Base-by-base conservation (phyloP, 2,797 vertebrate genomes). In the Falco biarmicus region DNA sequence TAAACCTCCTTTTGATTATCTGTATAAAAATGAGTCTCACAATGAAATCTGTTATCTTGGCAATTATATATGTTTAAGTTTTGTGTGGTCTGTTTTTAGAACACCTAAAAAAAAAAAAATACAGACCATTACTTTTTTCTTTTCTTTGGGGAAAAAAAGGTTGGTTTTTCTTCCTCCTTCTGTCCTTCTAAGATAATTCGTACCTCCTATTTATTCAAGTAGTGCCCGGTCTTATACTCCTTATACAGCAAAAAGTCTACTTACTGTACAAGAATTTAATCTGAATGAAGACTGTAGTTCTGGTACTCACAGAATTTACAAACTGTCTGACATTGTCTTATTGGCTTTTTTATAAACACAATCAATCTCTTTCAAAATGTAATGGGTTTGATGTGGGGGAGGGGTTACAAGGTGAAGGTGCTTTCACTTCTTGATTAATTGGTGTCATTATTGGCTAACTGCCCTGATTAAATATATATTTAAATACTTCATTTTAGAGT, bases 381-480 rank as follows among this genome's bases (percentile, higher is more conserved):
- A 97, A 96, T 97, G 87, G 51, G 50, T 87, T 95, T 95, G 59
- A 26, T 88, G 24, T 95, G 83, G 85, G 65, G 90, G 79, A 95
- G 48, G 85, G 73, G 60, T 97, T 94, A 66, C 83, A 96, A 97
- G 92, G 96, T 97, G 97, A 97, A 93, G 95, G 68, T 94, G 56
- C 94, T 97, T 98, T 96, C 51, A 79, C 26, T 96, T 87, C 85
- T 91, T 98, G 97, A 97, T 98, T 98, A 98, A 97, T 98, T 98
- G 81, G 73, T 97, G 80, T 94, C 96, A 97, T 98, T 98, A 97
- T 54, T 70, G 63, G 78, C 97, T 97, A 97, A 92, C 80, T 95
- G 61, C 64, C 69, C 84, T 94, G 74, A 97, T 97, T 96, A 97
- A 97, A 94, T 69, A 90, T 96, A 91, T 97, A 76, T 96, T 97